phyloP scores from a whole-genome alignment of 2,797 vertebrate genomes.

The Sylvilagus floridanus region DNA sequence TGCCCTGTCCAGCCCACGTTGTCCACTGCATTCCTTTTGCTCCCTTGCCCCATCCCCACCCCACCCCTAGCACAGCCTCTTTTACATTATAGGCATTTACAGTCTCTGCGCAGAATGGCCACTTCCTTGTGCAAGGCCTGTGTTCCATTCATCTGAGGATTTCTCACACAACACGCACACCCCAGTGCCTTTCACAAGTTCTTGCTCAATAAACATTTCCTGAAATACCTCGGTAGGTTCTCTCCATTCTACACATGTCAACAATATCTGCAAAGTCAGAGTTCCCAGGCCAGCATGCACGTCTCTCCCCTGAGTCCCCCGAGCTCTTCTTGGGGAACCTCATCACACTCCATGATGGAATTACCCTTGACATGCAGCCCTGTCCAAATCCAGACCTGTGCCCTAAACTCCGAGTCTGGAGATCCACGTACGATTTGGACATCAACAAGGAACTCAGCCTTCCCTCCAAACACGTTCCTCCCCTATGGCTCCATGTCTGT shows the following conservation, averaged over 20 bases:
- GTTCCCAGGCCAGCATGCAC: not conserved
- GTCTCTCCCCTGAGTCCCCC: not conserved
- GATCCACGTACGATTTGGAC: not conserved
- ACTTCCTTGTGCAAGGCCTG: not conserved
- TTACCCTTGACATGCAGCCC: not conserved
- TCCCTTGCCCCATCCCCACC: not conserved
- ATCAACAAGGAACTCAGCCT: not conserved
- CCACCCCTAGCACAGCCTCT: not conserved
- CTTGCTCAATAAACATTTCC: slow-evolving; percentile 3
- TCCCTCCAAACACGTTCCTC: not conserved
- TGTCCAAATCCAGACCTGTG: not conserved
- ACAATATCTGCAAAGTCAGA: slow-evolving; percentile 39
- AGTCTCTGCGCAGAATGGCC: rapidly evolving
- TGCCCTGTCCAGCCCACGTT: not conserved
- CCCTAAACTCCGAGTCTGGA: not conserved
- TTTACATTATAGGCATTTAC: not conserved
- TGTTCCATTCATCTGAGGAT: not conserved
- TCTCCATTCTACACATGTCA: slow-evolving; percentile 37
- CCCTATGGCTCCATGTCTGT: not conserved
- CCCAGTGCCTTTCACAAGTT: not conserved
- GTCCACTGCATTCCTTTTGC: not conserved
- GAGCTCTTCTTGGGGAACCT: not conserved
- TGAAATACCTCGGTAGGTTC: not conserved
- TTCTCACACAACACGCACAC: not conserved
- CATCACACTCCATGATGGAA: not conserved